Percentiles rank a stretch among this genome's conserved stretches.
These are phyloP conservation scores for Psittacula derbiana DNA, from an alignment of 2,797 vertebrate species.

Conservation along the genomic window DNA sequence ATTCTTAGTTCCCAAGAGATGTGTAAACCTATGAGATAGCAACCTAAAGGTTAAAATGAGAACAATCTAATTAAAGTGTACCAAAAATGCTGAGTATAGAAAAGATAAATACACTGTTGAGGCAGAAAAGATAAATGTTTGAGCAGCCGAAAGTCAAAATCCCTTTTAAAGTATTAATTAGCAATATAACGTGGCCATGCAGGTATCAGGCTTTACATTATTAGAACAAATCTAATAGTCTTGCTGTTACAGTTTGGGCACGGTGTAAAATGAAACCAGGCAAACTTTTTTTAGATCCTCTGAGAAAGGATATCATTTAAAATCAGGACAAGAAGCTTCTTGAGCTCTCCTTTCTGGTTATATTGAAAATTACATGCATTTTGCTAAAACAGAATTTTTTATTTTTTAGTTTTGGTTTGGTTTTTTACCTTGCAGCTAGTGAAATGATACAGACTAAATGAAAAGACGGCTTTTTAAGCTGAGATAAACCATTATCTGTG, in stretches of 20 bases:
- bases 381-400: neutral
- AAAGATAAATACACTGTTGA: neutral
- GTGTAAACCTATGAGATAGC: neutral
- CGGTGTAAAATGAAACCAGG: neutral
- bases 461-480: slow-evolving; percentile 52
- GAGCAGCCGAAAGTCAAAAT: neutral
- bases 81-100: neutral
- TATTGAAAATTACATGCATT: neutral
- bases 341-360: neutral
- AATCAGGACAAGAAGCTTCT: neutral
- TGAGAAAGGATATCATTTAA: neutral
- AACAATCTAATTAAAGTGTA: slow-evolving; percentile 8
- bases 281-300: neutral
- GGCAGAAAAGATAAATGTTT: neutral
- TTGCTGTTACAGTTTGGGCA: neutral
- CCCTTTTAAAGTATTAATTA: slow-evolving; percentile 7
- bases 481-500: slow-evolving; percentile 69
- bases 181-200: neutral
- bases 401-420: neutral
- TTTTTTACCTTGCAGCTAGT: neutral
- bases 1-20: neutral
- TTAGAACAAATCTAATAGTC: neutral
- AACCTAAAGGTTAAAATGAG: slow-evolving; percentile 7
- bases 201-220: neutral
- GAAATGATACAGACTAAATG: slow-evolving; percentile 59